These are phyloP conservation scores for Drosophila barbarae DNA, from an alignment of 2,888 invertebrate species.

Conservation along the genomic window DNA sequence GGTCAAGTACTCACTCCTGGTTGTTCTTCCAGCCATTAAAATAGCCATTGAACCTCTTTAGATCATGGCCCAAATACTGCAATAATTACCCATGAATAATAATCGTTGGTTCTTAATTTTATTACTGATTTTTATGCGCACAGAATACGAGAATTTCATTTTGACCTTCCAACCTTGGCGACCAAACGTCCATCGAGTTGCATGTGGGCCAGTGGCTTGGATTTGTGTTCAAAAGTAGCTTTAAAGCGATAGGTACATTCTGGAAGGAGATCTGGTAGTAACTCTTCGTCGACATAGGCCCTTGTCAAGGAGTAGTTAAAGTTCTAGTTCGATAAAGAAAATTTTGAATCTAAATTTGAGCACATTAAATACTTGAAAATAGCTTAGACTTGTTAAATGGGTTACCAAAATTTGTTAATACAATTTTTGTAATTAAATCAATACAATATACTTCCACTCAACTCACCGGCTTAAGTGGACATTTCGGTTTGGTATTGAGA, in stretches of 20 bases:
- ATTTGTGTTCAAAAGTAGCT: slow-evolving; percentile 25
- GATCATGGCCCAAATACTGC: not conserved
- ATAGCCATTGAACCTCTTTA: not conserved
- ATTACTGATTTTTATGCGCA: slow-evolving; percentile 4
- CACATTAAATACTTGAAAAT: not conserved
- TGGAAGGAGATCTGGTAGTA: slow-evolving; percentile 51
- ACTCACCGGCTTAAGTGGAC: slow-evolving; percentile 55
- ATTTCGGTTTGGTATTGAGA: slow-evolving; percentile 36
- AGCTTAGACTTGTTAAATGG: not conserved
- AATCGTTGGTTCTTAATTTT: slow-evolving; percentile 6
- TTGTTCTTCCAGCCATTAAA: not conserved
- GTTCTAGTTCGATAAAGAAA: slow-evolving; percentile 35
- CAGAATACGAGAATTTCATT: not conserved
- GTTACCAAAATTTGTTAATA: not conserved
- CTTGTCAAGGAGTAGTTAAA: slow-evolving; percentile 50
- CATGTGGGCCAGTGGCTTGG: slow-evolving; percentile 32
- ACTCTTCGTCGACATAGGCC: slow-evolving; percentile 46
- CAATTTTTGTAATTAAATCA: not conserved
- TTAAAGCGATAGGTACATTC: slow-evolving; percentile 44
- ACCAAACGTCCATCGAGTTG: slow-evolving; percentile 38
- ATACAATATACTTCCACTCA: not conserved
- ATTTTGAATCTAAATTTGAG: not conserved
- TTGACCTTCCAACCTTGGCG: slow-evolving; percentile 1
- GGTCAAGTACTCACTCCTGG: not conserved
- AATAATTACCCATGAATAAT: not conserved